Evolutionary conservation across 2,797 vertebrate genomes (phyloP), one percentile per base, ranked within the genome.

Genomic region (Florisuga fusca): DNA sequence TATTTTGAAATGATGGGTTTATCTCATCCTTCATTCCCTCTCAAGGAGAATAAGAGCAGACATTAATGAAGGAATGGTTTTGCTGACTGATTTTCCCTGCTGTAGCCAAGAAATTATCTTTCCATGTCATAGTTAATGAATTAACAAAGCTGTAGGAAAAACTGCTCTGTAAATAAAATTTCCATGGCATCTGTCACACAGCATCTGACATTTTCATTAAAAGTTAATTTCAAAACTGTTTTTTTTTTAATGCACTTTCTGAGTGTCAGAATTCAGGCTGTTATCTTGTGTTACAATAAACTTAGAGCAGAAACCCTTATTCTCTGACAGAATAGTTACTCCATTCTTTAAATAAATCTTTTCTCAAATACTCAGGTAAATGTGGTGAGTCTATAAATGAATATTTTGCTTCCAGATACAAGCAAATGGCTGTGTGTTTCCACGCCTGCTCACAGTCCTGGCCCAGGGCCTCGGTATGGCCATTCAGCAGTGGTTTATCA

Each of bases 401-500:
- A 16, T 46, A 12, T 15, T 93, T 84, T 86, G 48, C 54, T 90
- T 88, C 51, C 97, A 99, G 99, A 98, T n/a, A 97, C 97, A 46
- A 95, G 94, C 87, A 87, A 83, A 17, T 99, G 99, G 98, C 92
- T 97, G 27, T 89, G 85, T 27, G 85, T 98, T 50, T 95, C 85
- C 73, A 88, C 51, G 8, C n/a, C 81, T 22, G 82, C 96, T 38
- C 91, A 50, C 43, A 90, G 54, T 34, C 41, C 62, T 2, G 94
- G 98, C n/a, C 98, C 99, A 0, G 99, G 99, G 4, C 98, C 98
- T 51, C 98, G 98, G 72, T 98, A 99, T 10, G 97, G 98, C 57
- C 98, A 99, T 96, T 98, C 98, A 1, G 98, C 98, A 13, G 91
- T 97, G 58, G 94, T 97, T 84, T 95, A 98, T 91, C 96, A 84